These are phyloP conservation scores for Aleiodes leptofemur DNA, from an alignment of 2,888 invertebrate genomes.

Conservation along the genomic window DNA sequence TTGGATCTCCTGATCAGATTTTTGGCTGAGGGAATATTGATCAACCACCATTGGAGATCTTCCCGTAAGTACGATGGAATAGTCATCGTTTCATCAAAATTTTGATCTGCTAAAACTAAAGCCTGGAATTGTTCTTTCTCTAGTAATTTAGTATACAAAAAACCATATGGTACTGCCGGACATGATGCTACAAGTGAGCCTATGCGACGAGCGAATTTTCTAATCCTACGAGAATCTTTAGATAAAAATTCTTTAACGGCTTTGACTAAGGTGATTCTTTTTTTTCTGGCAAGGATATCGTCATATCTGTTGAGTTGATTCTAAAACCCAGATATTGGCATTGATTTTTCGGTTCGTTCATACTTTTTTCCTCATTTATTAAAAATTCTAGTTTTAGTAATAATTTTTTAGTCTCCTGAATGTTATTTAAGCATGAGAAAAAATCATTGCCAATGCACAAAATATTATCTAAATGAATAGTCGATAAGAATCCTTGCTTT, in stretches of 20 bases:
- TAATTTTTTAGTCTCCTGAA: conserved; percentile 11
- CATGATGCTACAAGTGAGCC: conserved; percentile 33
- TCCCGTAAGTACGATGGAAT: neutral
- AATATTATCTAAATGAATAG: conserved; percentile 38
- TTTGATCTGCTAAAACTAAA: neutral
- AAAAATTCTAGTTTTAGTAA: conserved; percentile 38
- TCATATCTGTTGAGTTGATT: conserved; percentile 36
- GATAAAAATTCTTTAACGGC: conserved; percentile 15
- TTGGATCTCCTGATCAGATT: conserved; percentile 39
- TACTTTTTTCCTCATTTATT: conserved; percentile 41
- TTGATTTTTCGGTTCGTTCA: conserved; percentile 14
- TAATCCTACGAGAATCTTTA: conserved; percentile 14
- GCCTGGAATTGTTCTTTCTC: conserved; percentile 38
- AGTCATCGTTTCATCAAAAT: conserved; percentile 33
- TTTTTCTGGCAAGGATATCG: conserved; percentile 35
- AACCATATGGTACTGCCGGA: conserved; percentile 40
- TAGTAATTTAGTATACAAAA: conserved; percentile 23
- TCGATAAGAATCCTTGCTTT: conserved; percentile 44
- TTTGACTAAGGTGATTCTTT: neutral
- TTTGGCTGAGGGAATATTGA: conserved; percentile 11
- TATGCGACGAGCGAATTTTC: conserved; percentile 36
- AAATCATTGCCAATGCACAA: too few relatives aligned
- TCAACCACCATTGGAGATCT: conserved; percentile 45
- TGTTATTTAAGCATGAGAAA: conserved; percentile 21
- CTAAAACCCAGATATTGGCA: conserved; percentile 45